A percentile compares a stretch with the other conserved stretches of the same genome.
Conservation (phyloP, 1,140 invertebrate species). For the Samia ricini region DNA sequence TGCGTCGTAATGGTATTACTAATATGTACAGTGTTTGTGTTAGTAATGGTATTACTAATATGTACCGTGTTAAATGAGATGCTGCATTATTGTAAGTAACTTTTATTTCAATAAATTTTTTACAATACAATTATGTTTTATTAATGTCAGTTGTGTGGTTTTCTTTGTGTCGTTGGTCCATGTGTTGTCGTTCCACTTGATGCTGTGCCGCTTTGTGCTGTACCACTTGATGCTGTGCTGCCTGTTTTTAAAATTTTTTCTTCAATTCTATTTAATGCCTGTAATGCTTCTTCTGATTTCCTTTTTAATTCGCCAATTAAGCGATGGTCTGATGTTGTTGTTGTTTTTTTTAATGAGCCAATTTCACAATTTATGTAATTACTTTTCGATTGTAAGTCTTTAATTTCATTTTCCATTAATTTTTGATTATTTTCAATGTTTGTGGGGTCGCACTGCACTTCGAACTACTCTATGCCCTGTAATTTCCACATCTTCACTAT, state of each 20-base stretch:
- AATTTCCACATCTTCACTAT: too few relatives aligned
- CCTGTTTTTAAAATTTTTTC: not conserved
- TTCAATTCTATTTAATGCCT: not conserved
- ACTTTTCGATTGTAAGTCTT: not conserved
- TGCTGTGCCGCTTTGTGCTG: not conserved
- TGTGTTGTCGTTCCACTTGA: not conserved
- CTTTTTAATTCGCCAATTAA: not conserved
- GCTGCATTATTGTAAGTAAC: not conserved
- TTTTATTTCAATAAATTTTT: not conserved
- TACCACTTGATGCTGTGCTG: not conserved
- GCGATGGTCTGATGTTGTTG: not conserved
- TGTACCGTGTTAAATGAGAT: not conserved
- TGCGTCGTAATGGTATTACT: not conserved
- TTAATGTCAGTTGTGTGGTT: not conserved
- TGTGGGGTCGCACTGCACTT: not conserved
- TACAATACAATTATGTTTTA: not conserved
- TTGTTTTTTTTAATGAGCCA: not conserved
- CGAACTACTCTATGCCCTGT: not conserved
- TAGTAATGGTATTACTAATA: not conserved
- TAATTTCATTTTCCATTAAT: not conserved
- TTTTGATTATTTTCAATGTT: not conserved
- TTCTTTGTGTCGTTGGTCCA: not conserved
- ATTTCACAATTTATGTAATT: not conserved
- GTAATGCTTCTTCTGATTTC: not conserved
- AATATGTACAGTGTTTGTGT: not conserved